Percentiles rank a stretch among this genome's conserved stretches.
phyloP scores from a whole-genome alignment of 2,797 vertebrate genomes.

The Dipus sagitta region DNA sequence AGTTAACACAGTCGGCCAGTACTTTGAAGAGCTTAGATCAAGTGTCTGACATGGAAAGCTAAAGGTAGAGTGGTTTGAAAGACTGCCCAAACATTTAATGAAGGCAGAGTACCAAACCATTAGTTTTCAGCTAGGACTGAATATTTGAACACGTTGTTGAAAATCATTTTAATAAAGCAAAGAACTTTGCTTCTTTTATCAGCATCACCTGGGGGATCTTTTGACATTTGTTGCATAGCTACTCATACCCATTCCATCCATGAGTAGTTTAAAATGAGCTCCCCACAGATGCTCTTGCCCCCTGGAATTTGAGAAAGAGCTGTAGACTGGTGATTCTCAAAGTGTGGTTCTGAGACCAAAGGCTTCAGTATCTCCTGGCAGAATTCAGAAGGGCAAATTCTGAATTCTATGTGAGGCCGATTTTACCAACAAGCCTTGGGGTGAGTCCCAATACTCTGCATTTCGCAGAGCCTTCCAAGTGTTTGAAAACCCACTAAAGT shows the following conservation, averaged over 20 bases:
- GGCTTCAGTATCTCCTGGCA: background rate
- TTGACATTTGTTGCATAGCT: background rate
- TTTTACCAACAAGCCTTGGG: background rate
- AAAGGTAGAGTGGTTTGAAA: background rate
- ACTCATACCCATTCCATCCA: background rate
- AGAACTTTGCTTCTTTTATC: background rate
- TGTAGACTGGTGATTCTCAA: background rate
- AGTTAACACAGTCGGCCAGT: background rate
- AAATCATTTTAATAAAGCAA: background rate
- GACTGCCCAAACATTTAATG: background rate
- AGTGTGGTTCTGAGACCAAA: background rate
- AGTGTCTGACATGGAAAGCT: background rate
- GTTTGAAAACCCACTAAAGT: background rate
- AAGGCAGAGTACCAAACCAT: background rate
- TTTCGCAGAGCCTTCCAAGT: background rate
- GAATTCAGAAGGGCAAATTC: background rate
- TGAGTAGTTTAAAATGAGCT: background rate
- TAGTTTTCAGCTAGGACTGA: background rate
- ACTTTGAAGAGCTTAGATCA: background rate
- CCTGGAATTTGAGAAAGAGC: background rate
- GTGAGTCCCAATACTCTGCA: background rate
- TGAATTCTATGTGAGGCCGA: background rate
- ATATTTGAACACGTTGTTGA: background rate
- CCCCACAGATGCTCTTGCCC: background rate
- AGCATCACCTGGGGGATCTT: background rate